Conservation (phyloP, 2,797 vertebrate species). For the Alca torda region DNA sequence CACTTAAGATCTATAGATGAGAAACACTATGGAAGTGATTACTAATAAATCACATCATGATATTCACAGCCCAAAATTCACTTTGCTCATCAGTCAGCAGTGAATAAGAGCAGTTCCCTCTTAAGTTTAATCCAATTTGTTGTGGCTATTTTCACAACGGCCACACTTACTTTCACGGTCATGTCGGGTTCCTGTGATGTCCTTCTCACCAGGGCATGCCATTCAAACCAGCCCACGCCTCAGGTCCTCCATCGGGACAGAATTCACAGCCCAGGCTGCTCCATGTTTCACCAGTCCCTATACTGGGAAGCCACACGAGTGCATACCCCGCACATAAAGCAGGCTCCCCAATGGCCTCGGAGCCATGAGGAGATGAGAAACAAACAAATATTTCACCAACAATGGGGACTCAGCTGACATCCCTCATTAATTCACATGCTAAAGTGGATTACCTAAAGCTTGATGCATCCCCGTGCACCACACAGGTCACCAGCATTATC, state of each 20-base stretch:
- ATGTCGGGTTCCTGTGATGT: neutral
- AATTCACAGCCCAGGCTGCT: neutral
- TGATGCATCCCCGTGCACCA: neutral
- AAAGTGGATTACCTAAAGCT: constrained; percentile 6
- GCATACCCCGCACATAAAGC: neutral
- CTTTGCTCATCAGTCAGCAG: neutral
- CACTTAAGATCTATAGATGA: constrained; percentile 37
- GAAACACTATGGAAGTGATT: constrained; percentile 8
- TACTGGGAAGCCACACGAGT: neutral
- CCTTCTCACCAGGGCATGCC: neutral
- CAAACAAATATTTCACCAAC: neutral
- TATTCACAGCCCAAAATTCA: neutral
- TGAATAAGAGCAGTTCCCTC: neutral
- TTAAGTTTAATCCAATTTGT: constrained; percentile 8
- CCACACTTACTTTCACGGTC: neutral
- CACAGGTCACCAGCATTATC: neutral
- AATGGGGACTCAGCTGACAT: neutral
- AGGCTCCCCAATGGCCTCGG: fast-evolving
- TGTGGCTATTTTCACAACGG: constrained; percentile 36
- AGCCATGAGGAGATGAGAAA: neutral
- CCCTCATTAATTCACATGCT: neutral
- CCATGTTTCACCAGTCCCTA: neutral
- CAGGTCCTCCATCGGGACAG: fast-evolving
- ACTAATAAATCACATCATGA: constrained; percentile 19
- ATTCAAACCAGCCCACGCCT: neutral